Percentiles rank a stretch among this genome's conserved stretches.
These are phyloP conservation scores for Lepidurus apus DNA, from an alignment of 1,140 invertebrate genomes.

Conservation along the genomic window DNA sequence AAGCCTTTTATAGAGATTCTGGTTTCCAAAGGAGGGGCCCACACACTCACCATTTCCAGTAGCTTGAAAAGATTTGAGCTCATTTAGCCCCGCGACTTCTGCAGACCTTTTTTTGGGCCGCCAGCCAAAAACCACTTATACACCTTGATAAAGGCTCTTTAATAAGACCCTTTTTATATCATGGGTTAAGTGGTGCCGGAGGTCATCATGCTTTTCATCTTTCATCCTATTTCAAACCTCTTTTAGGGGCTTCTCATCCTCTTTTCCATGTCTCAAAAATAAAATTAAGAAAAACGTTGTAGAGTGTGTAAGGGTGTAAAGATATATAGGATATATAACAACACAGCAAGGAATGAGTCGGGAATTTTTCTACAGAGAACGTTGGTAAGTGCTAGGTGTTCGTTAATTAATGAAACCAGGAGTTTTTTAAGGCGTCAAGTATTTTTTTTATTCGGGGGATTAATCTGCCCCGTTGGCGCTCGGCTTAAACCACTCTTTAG, in stretches of 20 bases:
- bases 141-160: slow-evolving; percentile 10
- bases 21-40: too few relatives aligned
- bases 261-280: too few relatives aligned
- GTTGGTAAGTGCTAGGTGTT: not conserved
- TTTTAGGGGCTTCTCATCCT: too few relatives aligned
- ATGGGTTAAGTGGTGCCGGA: slow-evolving; percentile 8
- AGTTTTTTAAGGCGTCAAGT: not conserved
- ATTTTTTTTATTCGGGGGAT: not conserved
- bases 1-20: too few relatives aligned
- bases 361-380: not conserved
- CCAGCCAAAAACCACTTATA: not conserved
- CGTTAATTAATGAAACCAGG: not conserved
- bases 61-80: slow-evolving; percentile 3
- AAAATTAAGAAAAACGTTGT: too few relatives aligned
- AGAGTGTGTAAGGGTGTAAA: not conserved
- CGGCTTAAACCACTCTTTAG: too few relatives aligned
- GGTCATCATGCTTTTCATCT: not conserved
- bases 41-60: not conserved
- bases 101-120: not conserved
- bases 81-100: not conserved
- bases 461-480: not conserved
- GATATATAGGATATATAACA: too few relatives aligned
- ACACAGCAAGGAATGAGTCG: too few relatives aligned
- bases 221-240: not conserved
- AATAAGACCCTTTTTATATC: slow-evolving; percentile 3